These are phyloP conservation scores for Tamias sibiricus DNA, from an alignment of 2,113 vertebrate genomes.

Conservation along the genomic window DNA sequence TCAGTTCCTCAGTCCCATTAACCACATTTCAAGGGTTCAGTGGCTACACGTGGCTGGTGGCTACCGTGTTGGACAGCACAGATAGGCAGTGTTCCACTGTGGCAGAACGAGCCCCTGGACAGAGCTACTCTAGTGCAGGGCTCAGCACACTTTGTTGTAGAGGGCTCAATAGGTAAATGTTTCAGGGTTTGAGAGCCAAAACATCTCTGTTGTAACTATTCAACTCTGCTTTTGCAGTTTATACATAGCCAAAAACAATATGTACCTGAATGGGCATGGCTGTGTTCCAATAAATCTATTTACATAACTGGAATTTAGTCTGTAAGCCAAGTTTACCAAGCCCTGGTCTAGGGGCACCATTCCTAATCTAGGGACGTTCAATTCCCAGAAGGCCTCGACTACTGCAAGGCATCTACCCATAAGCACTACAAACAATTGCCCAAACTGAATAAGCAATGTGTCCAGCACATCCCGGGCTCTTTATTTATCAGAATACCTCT, in stretches of 20 bases:
- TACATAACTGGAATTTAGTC: neutral
- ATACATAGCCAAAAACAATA: neutral
- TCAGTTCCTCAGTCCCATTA: neutral
- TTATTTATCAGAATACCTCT: neutral
- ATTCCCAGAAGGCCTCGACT: neutral
- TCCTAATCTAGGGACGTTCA: neutral
- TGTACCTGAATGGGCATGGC: neutral
- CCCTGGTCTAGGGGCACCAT: neutral
- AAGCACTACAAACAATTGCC: neutral
- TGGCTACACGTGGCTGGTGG: neutral
- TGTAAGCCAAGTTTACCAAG: neutral
- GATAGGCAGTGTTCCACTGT: neutral
- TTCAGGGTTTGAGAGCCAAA: neutral
- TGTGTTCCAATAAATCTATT: neutral
- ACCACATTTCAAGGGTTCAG: neutral
- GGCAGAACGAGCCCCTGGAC: neutral
- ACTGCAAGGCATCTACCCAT: neutral
- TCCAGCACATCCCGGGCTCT: neutral
- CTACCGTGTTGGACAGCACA: neutral
- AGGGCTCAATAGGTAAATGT: neutral
- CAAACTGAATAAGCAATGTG: neutral
- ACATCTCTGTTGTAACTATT: neutral
- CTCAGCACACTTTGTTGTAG: neutral
- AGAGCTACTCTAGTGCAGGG: neutral
- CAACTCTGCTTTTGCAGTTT: neutral